These are phyloP conservation scores for Scomberomorus guttatus DNA, from an alignment of 2,797 vertebrate genomes.

Conservation along the genomic window DNA sequence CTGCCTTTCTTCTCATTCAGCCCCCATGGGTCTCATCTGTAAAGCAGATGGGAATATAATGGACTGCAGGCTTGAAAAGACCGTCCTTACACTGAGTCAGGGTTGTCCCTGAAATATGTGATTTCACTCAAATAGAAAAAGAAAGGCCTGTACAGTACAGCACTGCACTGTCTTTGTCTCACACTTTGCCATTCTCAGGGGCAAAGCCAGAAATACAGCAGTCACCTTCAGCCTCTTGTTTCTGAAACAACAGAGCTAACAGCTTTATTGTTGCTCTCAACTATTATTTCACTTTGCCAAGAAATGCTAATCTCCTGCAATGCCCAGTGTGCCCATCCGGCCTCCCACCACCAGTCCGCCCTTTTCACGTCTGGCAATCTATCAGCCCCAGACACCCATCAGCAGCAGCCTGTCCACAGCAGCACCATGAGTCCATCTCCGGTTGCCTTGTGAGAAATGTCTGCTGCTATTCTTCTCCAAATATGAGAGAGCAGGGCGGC, in stretches of 20 bases:
- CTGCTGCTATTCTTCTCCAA: constrained; percentile 29
- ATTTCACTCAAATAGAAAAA: constrained; percentile 26
- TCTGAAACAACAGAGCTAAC: constrained; percentile 46
- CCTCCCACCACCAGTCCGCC: constrained; percentile 47
- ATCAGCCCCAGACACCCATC: constrained; percentile 63
- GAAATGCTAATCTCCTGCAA: constrained; percentile 54
- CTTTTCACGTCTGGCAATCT: constrained; percentile 57
- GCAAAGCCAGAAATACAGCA: constrained; percentile 4
- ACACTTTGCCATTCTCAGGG: not conserved
- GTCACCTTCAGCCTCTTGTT: constrained; percentile 15
- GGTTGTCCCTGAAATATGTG: constrained; percentile 26
- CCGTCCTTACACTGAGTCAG: constrained; percentile 28
- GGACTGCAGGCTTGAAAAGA: constrained; percentile 23
- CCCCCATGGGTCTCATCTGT: constrained; percentile 69
- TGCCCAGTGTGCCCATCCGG: constrained; percentile 56
- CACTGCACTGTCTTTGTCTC: not conserved
- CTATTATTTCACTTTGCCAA: constrained; percentile 48
- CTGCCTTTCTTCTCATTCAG: constrained; percentile 24
- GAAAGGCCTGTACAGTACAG: not conserved
- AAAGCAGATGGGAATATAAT: constrained; percentile 73
- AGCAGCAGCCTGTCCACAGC: constrained; percentile 35
- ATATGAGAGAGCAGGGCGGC: constrained; percentile 9
- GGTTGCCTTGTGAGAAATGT: constrained; percentile 36
- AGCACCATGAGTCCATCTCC: constrained; percentile 17
- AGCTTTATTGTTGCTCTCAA: constrained; percentile 38